Percentiles rank a stretch among this genome's conserved stretches.
These are phyloP conservation scores for Pristionchus entomophagus DNA, from an alignment of 2,888 invertebrate species.

Conservation along the genomic window DNA sequence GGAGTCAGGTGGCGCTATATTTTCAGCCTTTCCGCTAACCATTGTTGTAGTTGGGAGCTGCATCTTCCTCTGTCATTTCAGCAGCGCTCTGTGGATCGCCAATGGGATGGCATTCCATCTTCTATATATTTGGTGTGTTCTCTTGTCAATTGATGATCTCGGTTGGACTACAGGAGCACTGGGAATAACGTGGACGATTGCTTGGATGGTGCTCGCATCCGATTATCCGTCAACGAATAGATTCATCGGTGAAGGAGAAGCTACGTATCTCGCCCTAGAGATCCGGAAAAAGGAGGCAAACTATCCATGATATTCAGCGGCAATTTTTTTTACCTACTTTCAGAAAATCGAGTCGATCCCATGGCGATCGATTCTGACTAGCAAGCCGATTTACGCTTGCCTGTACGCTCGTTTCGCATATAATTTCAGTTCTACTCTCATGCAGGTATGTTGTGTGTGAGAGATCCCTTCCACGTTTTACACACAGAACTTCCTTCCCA, in stretches of 20 bases:
- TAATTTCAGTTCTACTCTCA: conserved; percentile 29
- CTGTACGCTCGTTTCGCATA: conserved; percentile 12
- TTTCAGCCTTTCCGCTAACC: too few species aligned
- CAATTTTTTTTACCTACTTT: too few species aligned
- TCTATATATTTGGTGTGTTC: conserved; percentile 47
- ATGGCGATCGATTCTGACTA: conserved; percentile 19
- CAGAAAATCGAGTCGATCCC: neutral
- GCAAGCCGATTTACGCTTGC: conserved; percentile 7
- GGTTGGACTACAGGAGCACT: conserved; percentile 1
- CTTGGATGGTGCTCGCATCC: neutral
- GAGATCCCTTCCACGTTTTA: neutral
- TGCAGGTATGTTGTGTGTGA: neutral
- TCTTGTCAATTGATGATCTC: too few species aligned
- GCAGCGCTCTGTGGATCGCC: conserved; percentile 36
- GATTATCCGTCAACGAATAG: neutral
- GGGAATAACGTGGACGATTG: neutral
- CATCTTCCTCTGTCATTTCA: conserved; percentile 21
- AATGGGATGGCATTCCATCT: conserved; percentile 43
- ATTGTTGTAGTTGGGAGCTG: conserved; percentile 29
- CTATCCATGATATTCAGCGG: too few species aligned
- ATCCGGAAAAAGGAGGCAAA: neutral
- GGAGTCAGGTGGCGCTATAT: conserved; percentile 64
- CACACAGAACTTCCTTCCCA: conserved; percentile 8
- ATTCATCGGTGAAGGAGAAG: neutral
- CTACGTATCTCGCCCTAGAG: neutral